These are phyloP conservation scores for Blera fallax DNA, from an alignment of 2,888 invertebrate species.

Conservation along the genomic window DNA sequence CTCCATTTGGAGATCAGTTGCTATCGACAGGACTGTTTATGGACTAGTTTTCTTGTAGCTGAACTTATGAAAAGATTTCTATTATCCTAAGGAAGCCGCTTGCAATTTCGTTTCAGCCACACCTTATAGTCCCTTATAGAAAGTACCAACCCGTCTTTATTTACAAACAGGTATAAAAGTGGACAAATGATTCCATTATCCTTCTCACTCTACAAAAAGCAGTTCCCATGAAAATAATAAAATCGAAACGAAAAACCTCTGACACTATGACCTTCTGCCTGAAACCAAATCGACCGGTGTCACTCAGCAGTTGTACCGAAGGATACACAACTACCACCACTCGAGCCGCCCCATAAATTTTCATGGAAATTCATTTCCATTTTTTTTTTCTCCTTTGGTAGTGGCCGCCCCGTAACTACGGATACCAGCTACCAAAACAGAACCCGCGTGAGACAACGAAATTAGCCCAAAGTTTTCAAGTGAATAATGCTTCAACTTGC, in stretches of 20 bases:
- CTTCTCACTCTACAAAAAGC: not conserved
- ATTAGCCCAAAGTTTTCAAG: slow-evolving; percentile 54
- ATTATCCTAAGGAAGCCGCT: no score
- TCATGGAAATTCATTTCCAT: slow-evolving; percentile 50
- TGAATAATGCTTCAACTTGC: slow-evolving; percentile 34
- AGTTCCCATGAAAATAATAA: not conserved
- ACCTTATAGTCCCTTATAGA: no score
- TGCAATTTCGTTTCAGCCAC: no score
- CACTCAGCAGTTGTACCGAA: slow-evolving; percentile 48
- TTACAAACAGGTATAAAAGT: no score
- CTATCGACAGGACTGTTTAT: no score
- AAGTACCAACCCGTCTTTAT: no score
- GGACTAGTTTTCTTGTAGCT: no score
- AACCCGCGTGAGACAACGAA: slow-evolving; percentile 56
- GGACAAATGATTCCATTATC: not conserved
- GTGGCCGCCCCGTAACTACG: slow-evolving; percentile 14
- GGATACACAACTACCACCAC: slow-evolving; percentile 10
- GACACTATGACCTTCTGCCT: slow-evolving; percentile 61
- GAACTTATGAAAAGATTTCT: no score
- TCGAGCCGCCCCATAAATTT: slow-evolving; percentile 28
- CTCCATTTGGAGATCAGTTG: no score
- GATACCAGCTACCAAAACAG: slow-evolving; percentile 48
- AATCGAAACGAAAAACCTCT: not conserved
- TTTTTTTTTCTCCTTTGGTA: not conserved
- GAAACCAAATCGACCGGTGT: slow-evolving; percentile 54